Base-by-base conservation (phyloP, 2,888 invertebrate species). In the Pollenia amentaria region DNA sequence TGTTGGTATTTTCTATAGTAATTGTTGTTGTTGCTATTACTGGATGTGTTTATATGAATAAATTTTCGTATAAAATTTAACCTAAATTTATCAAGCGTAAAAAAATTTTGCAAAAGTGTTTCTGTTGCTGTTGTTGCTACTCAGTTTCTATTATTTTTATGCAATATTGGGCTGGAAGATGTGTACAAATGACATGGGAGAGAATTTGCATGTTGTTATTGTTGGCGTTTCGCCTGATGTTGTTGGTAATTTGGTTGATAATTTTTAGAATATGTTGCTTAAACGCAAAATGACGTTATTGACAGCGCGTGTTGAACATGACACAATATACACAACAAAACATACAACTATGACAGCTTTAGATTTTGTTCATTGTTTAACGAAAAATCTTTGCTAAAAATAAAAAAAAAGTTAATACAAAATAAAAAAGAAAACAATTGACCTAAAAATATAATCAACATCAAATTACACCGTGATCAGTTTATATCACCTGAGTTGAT, bases 71-170 rank as follows among this genome's bases (percentile, higher is more conserved):
- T 75, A 75, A 85, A 62, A 86, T 87, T 87, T 84, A 88, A 88
- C 88, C 88, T 85, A 88, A 88, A 88, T 88, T 88, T 88, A 88
- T 88, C 88, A 88, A 87, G 88, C 88, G 88, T 88, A 85, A 88
- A 88, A 81, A 76, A 75, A 72, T 42, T 83, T 84, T 80, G 79
- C 78, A 62, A 67, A 60, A 69, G 78, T 62, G 10, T 38, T 55
- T 55, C 51, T 40, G 55, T n/a, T 44, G 12, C 18, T 75, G 69
- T 77, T 72, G 12, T 51, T 51, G 48, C 18, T 79, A 1, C 16
- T 67, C 18, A 60, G n/a, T 42, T 70, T 77, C 38, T 14, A 72
- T 64, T 69, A 40, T 60, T 84, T n/a, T 72, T 9, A 51, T 18
- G 72, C 57, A 57, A 16, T 69, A 69, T 67, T 42, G 44, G 72